Base-by-base conservation (phyloP, 2,113 vertebrate species). In the Oceanodroma tethys region DNA sequence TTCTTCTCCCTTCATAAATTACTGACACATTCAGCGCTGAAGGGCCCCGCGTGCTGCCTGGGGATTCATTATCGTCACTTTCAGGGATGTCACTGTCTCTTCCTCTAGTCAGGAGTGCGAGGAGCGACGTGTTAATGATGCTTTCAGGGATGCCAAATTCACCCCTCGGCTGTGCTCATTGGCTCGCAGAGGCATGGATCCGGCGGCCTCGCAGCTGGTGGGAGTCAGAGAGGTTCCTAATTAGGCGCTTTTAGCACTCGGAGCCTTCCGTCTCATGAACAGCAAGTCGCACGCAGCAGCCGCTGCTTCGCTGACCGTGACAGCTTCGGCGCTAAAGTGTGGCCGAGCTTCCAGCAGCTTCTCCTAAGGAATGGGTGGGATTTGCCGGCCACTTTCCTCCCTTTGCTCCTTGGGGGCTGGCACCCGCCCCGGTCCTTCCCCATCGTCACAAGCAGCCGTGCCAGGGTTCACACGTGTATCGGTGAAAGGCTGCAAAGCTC, bases 61-160 rank as follows among this genome's bases (percentile, higher is more conserved):
- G 97, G 93, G 96, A 97, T 94, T 98, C 94, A 95, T 98, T 97
- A 96, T 13, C 8, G 2, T 53, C 43, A n/a, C 87, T 92, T 36
- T 48, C 19, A 34, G 42, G 92, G 83, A 74, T 76, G 92, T 83
- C 74, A 48, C 86, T 84, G 59, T 71, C 89, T 89, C 71, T 60
- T 75, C 68, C 78, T 96, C 72, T 34, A 34, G 38, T 66, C 55
- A 65, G 87, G 72, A 79, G 23, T 2, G 45, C 2, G 53, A 70
- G 84, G 73, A 93, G 72, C 2, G 50, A 65, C 1, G 47, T 29
- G 59, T 42, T 67, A 67, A 29, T 14, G 84, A 83, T 36, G 81
- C 56, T 90, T 81, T 48, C 84, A 63, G 83, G 74, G 63, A 53
- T 55, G 84, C 84, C 70, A 19, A 43, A 30, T 27, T 83, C 76